Base-by-base conservation (phyloP, 1,140 invertebrate species). In the Euwallacea fornicatus region DNA sequence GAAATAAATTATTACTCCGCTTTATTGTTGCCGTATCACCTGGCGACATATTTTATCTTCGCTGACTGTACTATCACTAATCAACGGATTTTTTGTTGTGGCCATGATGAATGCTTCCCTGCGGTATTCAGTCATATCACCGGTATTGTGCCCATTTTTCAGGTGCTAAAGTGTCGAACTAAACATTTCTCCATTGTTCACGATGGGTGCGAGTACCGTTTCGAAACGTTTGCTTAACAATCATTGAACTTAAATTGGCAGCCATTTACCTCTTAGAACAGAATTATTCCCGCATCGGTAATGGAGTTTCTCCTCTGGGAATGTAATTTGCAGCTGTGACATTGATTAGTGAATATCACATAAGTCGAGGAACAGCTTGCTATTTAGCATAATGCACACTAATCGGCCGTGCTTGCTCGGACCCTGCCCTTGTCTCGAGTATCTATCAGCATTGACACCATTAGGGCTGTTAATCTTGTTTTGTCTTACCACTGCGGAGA, bases 311-410 rank as follows among this genome's bases (percentile, higher is more conserved):
- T 58, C 55, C 55, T 16, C 21, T 10, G 21, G 50, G 55, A 33
- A 16, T 58, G 21, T 58, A 58, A 58, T 58, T 58, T 58, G 21
- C 55, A 58, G 55, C 55, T 58, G 55, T 58, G 16, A 13, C 55
- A 58, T 58, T 58, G 55, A 58, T 58, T 58, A 58, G 55, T 16
- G 55, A 33, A 58, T 16, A 16, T 58, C 55, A 58, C 55, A 58
- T 21, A 50, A 58, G 55, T 16, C 13, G n/a, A 58, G 55, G 21
- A 58, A 58, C 55, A 58, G 55, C 16, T 58, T 41, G 55, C 55
- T 58, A 58, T 58, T 58, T 58, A 58, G 55, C 55, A 58, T 58
- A 58, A 58, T 58, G 55, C 55, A 58, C 55, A 58, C n/a, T 58
- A 58, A 58, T 58, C 55, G 55, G 9, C 55, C n/a, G 21, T 58